Base-by-base conservation (phyloP, 2,113 vertebrate genomes). In the Pleuronectes platessa region DNA sequence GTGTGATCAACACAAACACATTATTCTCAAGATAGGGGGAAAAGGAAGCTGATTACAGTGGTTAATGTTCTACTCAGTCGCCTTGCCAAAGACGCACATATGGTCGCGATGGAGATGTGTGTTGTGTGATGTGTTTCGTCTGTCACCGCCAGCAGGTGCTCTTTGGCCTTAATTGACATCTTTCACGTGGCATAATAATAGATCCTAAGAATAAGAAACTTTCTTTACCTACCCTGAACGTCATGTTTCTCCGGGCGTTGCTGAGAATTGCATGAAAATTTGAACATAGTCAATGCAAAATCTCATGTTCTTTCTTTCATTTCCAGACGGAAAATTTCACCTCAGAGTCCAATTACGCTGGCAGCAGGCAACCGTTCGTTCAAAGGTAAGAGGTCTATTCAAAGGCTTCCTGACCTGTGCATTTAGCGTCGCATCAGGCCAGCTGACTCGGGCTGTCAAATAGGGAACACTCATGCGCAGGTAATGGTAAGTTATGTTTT, bases 301-400 rank as follows among this genome's bases (percentile, higher is more conserved):
- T 74, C 65, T 68, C 14, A 12, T 62, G 20, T 62, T 40, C 87
- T 84, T 73, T 40, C 70, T 84, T 85, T 86, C 71, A 92, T 96
- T 97, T 95, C 95, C 94, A 99, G 98, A 99, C 97, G 92, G 98
- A 99, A 96, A 99, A 98, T 97, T 99, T 99, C 95, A 95, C 98
- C 95, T 96, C 97, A 93, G 97, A 99, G 97, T 95, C 97, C 97
- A 99, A 97, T 98, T 99, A 99, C 94, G 96, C 97, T 94, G 97
- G 97, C 95, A 97, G 96, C 96, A 98, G 97, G 95, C 98, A 99
- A 95, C 97, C 98, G 93, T 99, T 99, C 97, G 97, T 98, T 97
- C 98, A 99, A 97, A 99, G 98, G 98, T 99, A 99, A 98, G 97
- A 95, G 92, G 94, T 95, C 90, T 94, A 95, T 96, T 94, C 94